phyloP scores from a whole-genome alignment of 2,797 vertebrate species.

The Chromis chromis region DNA sequence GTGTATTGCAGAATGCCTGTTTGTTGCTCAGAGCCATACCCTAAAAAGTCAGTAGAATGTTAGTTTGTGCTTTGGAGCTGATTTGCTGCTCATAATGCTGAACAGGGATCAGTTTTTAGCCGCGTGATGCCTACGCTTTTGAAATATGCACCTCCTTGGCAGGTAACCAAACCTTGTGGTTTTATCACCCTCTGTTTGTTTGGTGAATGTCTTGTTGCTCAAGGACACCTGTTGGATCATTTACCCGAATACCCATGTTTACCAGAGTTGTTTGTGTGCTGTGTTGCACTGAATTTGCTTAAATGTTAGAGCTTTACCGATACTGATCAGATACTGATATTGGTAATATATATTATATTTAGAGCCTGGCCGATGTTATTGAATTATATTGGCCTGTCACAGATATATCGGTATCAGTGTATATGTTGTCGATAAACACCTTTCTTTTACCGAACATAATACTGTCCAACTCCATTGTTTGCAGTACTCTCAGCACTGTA shows the following conservation, averaged over 20 bases:
- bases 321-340: too few species aligned
- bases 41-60: constrained; percentile 28
- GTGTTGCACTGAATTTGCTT: constrained; percentile 48
- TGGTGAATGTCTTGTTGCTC: constrained; percentile 33
- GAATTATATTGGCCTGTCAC: too few species aligned
- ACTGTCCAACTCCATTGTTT: too few species aligned
- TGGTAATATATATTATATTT: too few species aligned
- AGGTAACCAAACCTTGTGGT: constrained; percentile 5
- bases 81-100: constrained; percentile 22
- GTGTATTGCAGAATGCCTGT: not conserved
- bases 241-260: constrained; percentile 42
- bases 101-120: constrained; percentile 41
- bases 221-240: constrained; percentile 33
- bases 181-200: constrained; percentile 34
- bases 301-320: not conserved
- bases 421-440: too few species aligned
- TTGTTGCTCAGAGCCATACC: constrained; percentile 40
- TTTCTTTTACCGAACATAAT: too few species aligned
- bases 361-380: too few species aligned
- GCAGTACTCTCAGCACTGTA: too few species aligned
- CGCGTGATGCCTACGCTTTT: constrained; percentile 51
- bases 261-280: constrained; percentile 28
- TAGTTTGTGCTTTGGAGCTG: constrained; percentile 10
- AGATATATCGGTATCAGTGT: too few species aligned
- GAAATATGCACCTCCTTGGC: constrained; percentile 42